These are phyloP conservation scores for Numenius phaeopus DNA, from an alignment of 2,797 vertebrate genomes.

Conservation along the genomic window DNA sequence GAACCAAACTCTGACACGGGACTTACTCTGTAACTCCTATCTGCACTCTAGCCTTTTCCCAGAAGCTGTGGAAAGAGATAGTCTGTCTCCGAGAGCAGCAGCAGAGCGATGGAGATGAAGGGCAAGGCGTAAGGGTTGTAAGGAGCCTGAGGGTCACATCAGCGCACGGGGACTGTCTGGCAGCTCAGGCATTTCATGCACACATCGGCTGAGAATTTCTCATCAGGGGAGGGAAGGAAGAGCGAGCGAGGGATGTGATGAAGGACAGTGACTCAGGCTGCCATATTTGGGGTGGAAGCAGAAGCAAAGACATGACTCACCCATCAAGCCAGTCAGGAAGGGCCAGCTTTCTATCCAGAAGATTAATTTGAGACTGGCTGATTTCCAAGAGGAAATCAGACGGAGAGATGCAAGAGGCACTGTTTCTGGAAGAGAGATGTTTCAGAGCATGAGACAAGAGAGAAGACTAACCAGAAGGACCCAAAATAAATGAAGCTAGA, in stretches of 20 bases:
- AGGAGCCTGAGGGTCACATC: background rate
- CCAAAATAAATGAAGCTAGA: background rate
- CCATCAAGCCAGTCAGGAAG: background rate
- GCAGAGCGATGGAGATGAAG: background rate
- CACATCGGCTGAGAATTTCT: conserved; percentile 39
- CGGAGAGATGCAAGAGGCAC: background rate
- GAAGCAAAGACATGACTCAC: conserved; percentile 58
- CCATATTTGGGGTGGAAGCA: background rate
- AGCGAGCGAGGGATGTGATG: background rate
- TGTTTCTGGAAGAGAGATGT: background rate
- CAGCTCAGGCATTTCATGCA: background rate
- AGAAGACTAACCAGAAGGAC: background rate
- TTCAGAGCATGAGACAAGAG: background rate
- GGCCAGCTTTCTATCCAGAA: background rate
- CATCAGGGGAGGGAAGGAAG: background rate
- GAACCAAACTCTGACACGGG: background rate
- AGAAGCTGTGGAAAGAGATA: background rate
- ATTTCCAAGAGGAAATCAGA: conserved; percentile 48
- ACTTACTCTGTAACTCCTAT: background rate
- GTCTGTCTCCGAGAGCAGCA: background rate
- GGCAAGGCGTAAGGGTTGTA: accelerated
- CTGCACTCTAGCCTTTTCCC: background rate
- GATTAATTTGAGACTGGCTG: conserved; percentile 37
- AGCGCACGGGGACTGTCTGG: background rate
- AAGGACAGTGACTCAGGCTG: conserved; percentile 42